Base-by-base conservation (phyloP, 2,113 vertebrate genomes). In the Scophthalmus maximus region DNA sequence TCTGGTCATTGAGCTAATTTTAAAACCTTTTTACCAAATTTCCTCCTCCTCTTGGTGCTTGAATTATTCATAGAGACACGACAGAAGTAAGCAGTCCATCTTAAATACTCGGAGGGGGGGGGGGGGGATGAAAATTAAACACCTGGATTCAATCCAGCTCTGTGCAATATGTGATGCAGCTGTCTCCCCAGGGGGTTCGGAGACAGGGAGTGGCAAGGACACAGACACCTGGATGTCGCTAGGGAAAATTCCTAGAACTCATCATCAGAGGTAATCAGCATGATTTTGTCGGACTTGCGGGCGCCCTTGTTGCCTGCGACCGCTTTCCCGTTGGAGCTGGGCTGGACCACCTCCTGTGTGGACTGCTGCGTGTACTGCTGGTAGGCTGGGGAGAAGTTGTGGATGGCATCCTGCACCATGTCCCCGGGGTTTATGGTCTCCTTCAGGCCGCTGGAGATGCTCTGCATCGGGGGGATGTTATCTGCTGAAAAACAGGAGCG, bases 351-450 rank as follows among this genome's bases (percentile, higher is more conserved):
- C 68, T 98, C 97, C 26, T 97, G 95, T 15, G 95, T 98, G 0
- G 97, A 94, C 84, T 96, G 95, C 92, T 96, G 95, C 1, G 95
- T 95, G 89, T 97, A 97, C 86, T 97, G 96, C 88, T 97, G 96
- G 90, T 98, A 97, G 0, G 94, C 68, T 0, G 96, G 96, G 0
- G 96, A 96, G 92, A 97, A 97, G 92, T 96, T 97, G 91, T 96
- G 96, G 79, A 97, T 97, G 4, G 96, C 96, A 1, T 97, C 96
- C 82, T 97, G 96, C 10, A 97, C 96, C 1, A 97, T 97, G 77
- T 97, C 96, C 42, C 96, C 95, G 1, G 96, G 96, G 82, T 96
- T 97, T 23, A 97, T 97, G 52, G 96, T 97, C 88, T 97, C 96
- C 91, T 97, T 97, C 85, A 97, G 90, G 9, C 95, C 95, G 0